phyloP scores from a whole-genome alignment of 1,140 invertebrate genomes.

The Camponotus pennsylvanicus region DNA sequence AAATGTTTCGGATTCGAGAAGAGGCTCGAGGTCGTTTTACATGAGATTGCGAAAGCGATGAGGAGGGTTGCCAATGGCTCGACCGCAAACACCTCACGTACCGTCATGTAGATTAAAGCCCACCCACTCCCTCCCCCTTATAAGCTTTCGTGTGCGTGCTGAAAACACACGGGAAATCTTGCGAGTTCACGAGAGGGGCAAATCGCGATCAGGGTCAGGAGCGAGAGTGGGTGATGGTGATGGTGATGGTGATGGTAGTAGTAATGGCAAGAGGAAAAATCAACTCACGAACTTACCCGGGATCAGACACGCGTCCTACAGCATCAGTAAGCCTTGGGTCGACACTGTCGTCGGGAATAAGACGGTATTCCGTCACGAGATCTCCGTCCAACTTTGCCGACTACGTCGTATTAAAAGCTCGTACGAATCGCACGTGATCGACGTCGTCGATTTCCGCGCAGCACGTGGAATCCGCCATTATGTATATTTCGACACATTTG shows the following conservation, averaged over 20 bases:
- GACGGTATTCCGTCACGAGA: conserved; percentile 52
- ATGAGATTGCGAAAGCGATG: conserved; percentile 54
- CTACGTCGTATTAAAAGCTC: conserved; percentile 67
- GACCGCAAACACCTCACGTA: conserved; percentile 81
- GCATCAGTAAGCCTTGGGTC: conserved; percentile 40
- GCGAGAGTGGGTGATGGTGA: not conserved
- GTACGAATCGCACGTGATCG: conserved; percentile 52
- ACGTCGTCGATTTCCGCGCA: conserved; percentile 16
- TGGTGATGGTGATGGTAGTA: conserved; percentile 7
- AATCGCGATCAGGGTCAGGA: conserved; percentile 24
- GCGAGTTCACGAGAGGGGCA: conserved; percentile 61
- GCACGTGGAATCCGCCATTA: conserved; percentile 35
- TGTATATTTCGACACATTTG: conserved; percentile 41
- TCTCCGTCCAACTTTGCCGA: conserved; percentile 64
- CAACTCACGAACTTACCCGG: conserved; percentile 60
- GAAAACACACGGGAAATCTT: conserved; percentile 81
- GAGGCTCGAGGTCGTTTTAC: conserved; percentile 58
- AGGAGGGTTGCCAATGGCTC: conserved; percentile 35
- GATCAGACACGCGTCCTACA: conserved; percentile 74
- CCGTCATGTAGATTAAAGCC: conserved; percentile 80
- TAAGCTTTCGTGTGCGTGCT: conserved; percentile 44
- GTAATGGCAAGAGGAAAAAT: conserved; percentile 58
- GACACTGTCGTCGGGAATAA: conserved; percentile 70
- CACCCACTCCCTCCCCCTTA: not conserved
- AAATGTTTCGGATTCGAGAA: not conserved